phyloP scores from a whole-genome alignment of 2,113 vertebrate species.

The Hippocampus abdominalis region DNA sequence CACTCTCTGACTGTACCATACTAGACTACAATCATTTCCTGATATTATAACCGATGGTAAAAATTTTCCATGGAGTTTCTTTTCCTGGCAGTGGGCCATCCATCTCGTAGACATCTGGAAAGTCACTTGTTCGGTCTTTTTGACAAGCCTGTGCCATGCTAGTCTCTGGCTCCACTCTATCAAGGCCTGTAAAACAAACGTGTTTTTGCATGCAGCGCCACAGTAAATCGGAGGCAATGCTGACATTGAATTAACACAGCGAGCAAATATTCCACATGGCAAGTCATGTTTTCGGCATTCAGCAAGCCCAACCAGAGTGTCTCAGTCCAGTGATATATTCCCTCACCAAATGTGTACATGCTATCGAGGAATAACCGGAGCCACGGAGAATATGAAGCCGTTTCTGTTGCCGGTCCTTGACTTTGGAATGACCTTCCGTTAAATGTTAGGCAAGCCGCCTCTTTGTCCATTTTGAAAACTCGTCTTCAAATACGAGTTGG shows the following conservation, averaged over 20 bases:
- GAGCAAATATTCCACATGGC: conserved; percentile 17
- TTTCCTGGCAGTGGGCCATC: conserved; percentile 16
- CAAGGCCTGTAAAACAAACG: conserved; percentile 42
- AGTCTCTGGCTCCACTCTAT: conserved; percentile 52
- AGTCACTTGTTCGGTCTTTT: conserved; percentile 35
- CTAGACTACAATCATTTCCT: not conserved
- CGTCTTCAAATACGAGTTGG: too few relatives aligned
- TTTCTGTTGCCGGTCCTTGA: too few relatives aligned
- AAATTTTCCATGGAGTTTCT: conserved; percentile 3
- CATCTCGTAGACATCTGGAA: conserved; percentile 11
- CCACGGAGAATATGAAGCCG: too few relatives aligned
- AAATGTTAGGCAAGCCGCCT: too few relatives aligned
- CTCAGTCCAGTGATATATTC: conserved; percentile 16
- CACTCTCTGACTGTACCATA: conserved; percentile 1
- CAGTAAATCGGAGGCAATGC: conserved; percentile 45
- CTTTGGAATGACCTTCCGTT: too few relatives aligned
- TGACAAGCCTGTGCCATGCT: conserved; percentile 39
- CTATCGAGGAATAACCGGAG: too few relatives aligned
- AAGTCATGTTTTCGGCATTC: conserved; percentile 26
- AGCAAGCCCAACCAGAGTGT: conserved; percentile 14
- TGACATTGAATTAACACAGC: conserved; percentile 39
- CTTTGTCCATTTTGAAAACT: too few relatives aligned
- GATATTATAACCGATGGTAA: conserved; percentile 9
- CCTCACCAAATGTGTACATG: conserved; percentile 18
- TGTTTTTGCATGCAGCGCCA: conserved; percentile 27